Base-by-base conservation (phyloP, 2,113 vertebrate genomes). In the Gila orcuttii region DNA sequence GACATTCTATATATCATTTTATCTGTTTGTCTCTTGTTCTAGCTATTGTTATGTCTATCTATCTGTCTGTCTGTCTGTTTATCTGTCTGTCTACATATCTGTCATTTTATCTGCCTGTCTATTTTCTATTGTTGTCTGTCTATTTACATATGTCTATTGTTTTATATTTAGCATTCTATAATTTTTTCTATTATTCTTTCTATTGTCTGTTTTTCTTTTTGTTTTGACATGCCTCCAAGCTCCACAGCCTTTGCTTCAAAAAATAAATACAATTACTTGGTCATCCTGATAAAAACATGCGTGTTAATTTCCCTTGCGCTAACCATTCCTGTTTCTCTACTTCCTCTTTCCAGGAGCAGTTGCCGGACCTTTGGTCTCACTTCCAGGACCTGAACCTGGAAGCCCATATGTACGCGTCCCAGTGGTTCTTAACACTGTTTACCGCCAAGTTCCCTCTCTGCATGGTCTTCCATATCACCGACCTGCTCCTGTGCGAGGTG, bases 401-500 rank as follows among this genome's bases (percentile, higher is more conserved):
- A 93, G 98, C 97, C 68, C 98, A 99, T 89, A 99, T 99, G 98
- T 99, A 99, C 4, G 98, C 98, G 10, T 99, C 98, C 52, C 98
- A 99, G 92, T 99, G 98, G 98, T 99, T 99, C 91, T 96, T 99
- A 91, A 99, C 97, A 0, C 96, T 99, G 68, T 99, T 99, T 87
- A 99, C 98, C n/a, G 98, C 98, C 95, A 99, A 99, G 94, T 99
- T 99, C 89, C 98, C 98, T 6, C 96, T 99, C 90, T 99, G 97
- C 94, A 99, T 99, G 98, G 98, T 99, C 92, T 99, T 99, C 95
- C 98, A 99, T 94, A 99, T 99, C 95, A 99, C 98, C 68, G 98
- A 99, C 94, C 94, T 99, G 88, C 97, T 99, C 71, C 97, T 99
- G 55, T 98, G 95, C 85, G 98, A 99, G 98, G 98, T 99, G 82